phyloP scores from a whole-genome alignment of 35 echinoderm and acorn worm genomes.

The Holothuria glaberrima region DNA sequence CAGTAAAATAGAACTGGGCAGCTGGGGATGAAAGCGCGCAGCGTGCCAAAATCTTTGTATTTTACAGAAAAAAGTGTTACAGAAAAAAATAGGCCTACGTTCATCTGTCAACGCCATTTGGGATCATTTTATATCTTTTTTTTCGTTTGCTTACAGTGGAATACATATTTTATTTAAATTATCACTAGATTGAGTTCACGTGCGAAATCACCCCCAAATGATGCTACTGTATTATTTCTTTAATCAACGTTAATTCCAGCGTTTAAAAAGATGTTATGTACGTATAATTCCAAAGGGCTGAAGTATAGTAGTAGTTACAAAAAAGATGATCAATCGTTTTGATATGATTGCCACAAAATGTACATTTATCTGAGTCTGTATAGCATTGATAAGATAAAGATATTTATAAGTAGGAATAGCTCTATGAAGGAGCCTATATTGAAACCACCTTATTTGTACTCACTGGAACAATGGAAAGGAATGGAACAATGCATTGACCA shows the following conservation, averaged over 20 bases:
- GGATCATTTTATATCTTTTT: too few species aligned
- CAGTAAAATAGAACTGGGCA: too few species aligned
- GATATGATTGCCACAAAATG: neutral
- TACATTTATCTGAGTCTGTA: neutral
- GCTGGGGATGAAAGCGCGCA: too few species aligned
- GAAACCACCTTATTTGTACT: neutral
- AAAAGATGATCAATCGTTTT: neutral
- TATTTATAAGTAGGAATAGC: neutral
- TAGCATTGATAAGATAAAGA: constrained; percentile 4
- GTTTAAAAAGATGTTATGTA: neutral
- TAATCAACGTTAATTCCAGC: neutral
- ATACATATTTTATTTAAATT: constrained; percentile 5
- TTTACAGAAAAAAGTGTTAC: too few species aligned
- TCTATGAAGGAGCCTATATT: neutral
- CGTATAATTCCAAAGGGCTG: constrained; percentile 17
- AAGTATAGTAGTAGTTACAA: neutral
- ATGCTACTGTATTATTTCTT: constrained; percentile 3
- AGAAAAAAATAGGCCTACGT: too few species aligned
- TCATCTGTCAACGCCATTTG: too few species aligned
- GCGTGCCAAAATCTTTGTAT: too few species aligned
- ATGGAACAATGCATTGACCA: constrained; percentile 12
- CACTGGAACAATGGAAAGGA: constrained; percentile 13
- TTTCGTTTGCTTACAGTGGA: neutral
- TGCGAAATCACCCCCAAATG: neutral
- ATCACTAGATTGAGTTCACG: neutral